Evolutionary conservation across 2,113 vertebrate genomes (phyloP).

Genomic region (Eurystomus gularis): DNA sequence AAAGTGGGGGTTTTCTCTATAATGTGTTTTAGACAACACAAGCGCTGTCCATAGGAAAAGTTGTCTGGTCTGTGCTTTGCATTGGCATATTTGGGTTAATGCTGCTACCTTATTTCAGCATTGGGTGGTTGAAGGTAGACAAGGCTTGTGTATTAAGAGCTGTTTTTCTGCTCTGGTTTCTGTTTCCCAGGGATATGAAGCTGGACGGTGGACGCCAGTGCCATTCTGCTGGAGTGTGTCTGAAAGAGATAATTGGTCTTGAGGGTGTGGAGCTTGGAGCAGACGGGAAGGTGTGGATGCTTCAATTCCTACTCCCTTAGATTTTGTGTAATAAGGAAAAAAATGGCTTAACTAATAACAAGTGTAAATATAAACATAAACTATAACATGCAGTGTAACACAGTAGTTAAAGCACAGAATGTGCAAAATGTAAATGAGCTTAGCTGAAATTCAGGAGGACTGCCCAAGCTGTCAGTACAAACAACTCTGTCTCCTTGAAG

Average conservation of each 20-base stretch:
- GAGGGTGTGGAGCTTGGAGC: conserved; percentile 97
- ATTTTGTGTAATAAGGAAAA: background rate
- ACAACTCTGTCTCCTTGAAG: background rate
- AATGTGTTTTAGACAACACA: background rate
- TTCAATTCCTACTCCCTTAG: background rate
- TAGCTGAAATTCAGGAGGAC: background rate
- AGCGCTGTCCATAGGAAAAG: background rate
- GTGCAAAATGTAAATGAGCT: background rate
- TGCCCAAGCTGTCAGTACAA: background rate
- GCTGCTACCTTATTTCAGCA: background rate
- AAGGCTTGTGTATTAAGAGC: background rate
- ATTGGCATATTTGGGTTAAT: background rate
- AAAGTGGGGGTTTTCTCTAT: background rate
- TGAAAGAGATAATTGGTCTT: conserved; percentile 94
- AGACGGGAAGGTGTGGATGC: conserved; percentile 90
- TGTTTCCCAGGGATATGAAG: conserved; percentile 87
- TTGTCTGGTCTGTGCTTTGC: background rate
- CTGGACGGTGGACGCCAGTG: conserved; percentile 89
- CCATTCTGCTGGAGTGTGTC: conserved; percentile 87
- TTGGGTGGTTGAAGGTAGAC: background rate
- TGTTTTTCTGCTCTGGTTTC: conserved; percentile 44
- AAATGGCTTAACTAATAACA: background rate
- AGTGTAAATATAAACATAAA: background rate
- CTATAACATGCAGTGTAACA: background rate
- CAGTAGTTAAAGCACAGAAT: background rate